Evolutionary conservation across 2,888 invertebrate genomes (phyloP).

Genomic region (Dione vanillae): DNA sequence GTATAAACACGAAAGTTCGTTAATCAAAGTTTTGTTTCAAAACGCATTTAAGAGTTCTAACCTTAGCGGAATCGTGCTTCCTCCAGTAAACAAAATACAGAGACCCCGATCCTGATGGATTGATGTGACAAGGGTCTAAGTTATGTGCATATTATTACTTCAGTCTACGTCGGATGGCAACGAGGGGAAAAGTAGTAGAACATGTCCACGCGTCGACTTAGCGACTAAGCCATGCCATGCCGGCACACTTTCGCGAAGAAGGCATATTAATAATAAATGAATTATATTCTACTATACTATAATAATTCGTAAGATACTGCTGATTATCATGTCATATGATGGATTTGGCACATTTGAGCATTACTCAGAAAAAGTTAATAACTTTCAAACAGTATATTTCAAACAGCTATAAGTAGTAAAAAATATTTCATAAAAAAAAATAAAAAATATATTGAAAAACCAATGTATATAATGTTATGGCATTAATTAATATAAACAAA

Average conservation of each 20-base stretch:
- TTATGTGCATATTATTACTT: constrained; percentile 30
- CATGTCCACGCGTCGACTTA: constrained; percentile 44
- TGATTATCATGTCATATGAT: not conserved
- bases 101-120: constrained; percentile 20
- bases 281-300: not conserved
- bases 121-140: constrained; percentile 25
- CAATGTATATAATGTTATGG: no score
- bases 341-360: not conserved
- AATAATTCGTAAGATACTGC: constrained; percentile 8
- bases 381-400: no score
- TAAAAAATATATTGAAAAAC: no score
- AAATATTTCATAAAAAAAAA: no score
- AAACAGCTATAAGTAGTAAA: no score
- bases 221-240: constrained; percentile 43
- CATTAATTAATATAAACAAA: not conserved
- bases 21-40: not conserved
- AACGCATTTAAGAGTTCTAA: not conserved
- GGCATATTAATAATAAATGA: constrained; percentile 27
- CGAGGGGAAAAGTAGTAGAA: constrained; percentile 52
- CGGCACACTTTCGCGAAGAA: constrained; percentile 50
- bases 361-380: not conserved
- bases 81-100: not conserved
- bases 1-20: not conserved
- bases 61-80: constrained; percentile 1
- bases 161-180: constrained; percentile 40